Evolutionary conservation across 2,888 invertebrate species (phyloP), one percentile per base, ranked within the genome.

Genomic region (Lampropteryx suffumata): DNA sequence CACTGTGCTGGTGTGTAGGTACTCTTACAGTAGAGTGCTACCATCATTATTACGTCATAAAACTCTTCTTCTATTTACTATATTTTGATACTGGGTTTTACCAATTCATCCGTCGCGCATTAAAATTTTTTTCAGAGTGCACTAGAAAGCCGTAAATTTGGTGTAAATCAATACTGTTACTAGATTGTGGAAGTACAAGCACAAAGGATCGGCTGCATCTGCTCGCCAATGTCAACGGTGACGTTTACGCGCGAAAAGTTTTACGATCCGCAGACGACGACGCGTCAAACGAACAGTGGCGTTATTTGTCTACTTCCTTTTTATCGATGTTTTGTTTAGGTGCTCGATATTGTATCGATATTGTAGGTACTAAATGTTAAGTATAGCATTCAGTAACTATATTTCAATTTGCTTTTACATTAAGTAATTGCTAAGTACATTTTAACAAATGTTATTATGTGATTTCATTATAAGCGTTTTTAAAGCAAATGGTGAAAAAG

Each of bases 161-260:
- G 78, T 66, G 74, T 82, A 78, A 78, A 81, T 79, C 78, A 82
- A 79, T 77, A 75, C 66, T 61, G 72, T 76, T 81, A 76, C 82
- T 83, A 82, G 84, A 85, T 81, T 79, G 73, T 64, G 58, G 54
- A 61, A 57, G 62, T 5, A 21, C 21, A 21, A n/a, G 17, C 72
- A 82, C 79, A 82, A 81, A 79, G 78, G 75, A 72, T 67, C 67
- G n/a, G 73, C 76, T 74, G 76, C 87, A 87, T 85, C 86, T 85
- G 87, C 84, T 86, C 71, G 67, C 73, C 76, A 76, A 76, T 79
- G 82, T 84, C 88, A 83, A 78, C 74, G 69, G 78, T 84, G 90
- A 90, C 88, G 81, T 90, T 90, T 87, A 89, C 87, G 88, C 86
- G 86, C 88, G 81, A 84, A 87, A 85, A 89, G 87, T 85, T 90